Conservation (phyloP, 2,797 vertebrate genomes). For the Amphiprion clarkii region DNA sequence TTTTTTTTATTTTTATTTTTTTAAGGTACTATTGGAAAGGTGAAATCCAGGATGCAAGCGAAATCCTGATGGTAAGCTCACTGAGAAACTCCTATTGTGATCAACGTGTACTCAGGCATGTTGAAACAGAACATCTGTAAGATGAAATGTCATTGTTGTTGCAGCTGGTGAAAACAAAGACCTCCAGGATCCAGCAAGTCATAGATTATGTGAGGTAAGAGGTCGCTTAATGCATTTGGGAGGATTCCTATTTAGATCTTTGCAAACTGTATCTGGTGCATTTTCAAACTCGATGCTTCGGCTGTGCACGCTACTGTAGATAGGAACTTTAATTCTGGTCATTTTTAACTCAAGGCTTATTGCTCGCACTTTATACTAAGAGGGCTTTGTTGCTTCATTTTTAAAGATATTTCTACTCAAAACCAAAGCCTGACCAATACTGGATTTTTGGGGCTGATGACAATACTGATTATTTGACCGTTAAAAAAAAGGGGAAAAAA, state of each 20-base stretch:
- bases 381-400: not conserved
- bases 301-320: too few species aligned
- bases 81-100: not conserved
- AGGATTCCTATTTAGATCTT: too few species aligned
- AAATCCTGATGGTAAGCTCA: conserved; percentile 89
- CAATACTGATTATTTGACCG: too few species aligned
- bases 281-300: not conserved
- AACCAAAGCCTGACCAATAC: too few species aligned
- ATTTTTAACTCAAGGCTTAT: too few species aligned
- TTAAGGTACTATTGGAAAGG: conserved; percentile 92
- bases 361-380: not conserved
- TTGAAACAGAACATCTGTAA: not conserved
- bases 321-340: too few species aligned
- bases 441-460: too few species aligned
- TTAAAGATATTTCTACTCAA: not conserved
- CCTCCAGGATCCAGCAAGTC: conserved; percentile 84
- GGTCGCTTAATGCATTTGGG: not conserved
- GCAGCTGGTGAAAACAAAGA: conserved; percentile 92
- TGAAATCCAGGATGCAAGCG: conserved; percentile 88
- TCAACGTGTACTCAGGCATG: not conserved
- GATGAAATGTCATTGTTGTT: conserved; percentile 56
- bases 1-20: conserved; percentile 1
- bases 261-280: not conserved
- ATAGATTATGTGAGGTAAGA: conserved; percentile 88
- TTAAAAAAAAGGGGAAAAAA: too few species aligned